A percentile compares a stretch with the other conserved stretches of the same genome.
Evolutionary conservation across 2,797 vertebrate species (phyloP).

Genomic region (Champsocephalus esox): DNA sequence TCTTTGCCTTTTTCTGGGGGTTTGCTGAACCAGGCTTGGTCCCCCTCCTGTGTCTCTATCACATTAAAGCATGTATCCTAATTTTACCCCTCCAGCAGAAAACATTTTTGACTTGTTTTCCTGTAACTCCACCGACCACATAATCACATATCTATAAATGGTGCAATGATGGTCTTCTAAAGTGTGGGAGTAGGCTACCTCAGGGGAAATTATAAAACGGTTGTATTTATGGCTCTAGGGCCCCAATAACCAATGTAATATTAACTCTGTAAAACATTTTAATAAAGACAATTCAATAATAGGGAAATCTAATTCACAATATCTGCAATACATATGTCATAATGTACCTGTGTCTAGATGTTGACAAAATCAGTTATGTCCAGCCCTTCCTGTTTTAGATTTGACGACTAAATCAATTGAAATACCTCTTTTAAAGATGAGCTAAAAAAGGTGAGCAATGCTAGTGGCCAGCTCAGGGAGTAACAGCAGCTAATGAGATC

Average conservation of each 20-base stretch:
- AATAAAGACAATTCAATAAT: background rate
- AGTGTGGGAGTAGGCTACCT: background rate
- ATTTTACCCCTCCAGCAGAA: slow-evolving; percentile 3
- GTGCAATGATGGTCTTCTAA: background rate
- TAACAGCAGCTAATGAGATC: slow-evolving; percentile 4
- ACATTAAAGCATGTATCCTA: background rate
- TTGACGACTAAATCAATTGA: no score
- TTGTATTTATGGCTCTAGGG: background rate
- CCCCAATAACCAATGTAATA: background rate
- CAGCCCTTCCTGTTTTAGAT: no score
- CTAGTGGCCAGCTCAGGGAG: no score
- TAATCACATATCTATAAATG: slow-evolving; percentile 1
- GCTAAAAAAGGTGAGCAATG: background rate
- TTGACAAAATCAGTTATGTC: no score
- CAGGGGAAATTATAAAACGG: background rate
- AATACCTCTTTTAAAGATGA: background rate
- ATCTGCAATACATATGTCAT: background rate
- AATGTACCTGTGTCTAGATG: background rate
- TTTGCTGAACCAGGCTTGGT: background rate
- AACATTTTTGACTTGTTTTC: background rate
- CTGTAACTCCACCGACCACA: background rate
- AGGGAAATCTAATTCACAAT: background rate
- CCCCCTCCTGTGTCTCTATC: background rate
- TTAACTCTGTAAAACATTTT: background rate
- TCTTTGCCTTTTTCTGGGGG: background rate